Conservation (phyloP, 2,113 vertebrate species). For the Lophura nycthemera region DNA sequence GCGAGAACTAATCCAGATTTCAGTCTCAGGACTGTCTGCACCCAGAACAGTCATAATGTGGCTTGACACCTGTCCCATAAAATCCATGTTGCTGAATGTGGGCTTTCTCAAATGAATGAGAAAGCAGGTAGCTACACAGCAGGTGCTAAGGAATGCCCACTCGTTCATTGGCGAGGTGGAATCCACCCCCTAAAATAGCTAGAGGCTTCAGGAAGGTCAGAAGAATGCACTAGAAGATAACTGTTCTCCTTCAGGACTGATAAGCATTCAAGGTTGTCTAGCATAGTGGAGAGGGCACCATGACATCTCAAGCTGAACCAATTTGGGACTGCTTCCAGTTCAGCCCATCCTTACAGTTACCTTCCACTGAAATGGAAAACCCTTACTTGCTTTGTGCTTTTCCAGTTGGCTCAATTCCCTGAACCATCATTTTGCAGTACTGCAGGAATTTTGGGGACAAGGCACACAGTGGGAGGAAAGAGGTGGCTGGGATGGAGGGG, state of each 20-base stretch:
- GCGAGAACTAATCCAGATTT: not conserved
- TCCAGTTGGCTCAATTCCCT: not conserved
- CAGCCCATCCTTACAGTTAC: not conserved
- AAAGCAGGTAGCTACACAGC: not conserved
- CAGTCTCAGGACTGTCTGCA: not conserved
- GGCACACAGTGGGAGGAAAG: not conserved
- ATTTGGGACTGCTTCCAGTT: not conserved
- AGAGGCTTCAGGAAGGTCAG: not conserved
- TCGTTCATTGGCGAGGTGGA: not conserved
- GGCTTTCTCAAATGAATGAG: not conserved
- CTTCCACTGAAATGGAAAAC: not conserved
- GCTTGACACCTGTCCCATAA: not conserved
- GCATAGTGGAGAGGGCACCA: not conserved
- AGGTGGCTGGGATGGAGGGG: accelerated
- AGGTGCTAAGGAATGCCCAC: not conserved
- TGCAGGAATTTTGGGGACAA: not conserved
- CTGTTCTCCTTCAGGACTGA: not conserved
- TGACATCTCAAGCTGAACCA: not conserved
- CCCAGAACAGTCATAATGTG: not conserved
- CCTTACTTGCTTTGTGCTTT: not conserved
- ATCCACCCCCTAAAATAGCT: not conserved
- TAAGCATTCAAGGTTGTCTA: not conserved
- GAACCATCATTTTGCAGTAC: not conserved
- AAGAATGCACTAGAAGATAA: not conserved
- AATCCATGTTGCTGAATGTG: not conserved